Evolutionary conservation across 2,888 invertebrate species (phyloP).

Genomic region (Meloe dianella): DNA sequence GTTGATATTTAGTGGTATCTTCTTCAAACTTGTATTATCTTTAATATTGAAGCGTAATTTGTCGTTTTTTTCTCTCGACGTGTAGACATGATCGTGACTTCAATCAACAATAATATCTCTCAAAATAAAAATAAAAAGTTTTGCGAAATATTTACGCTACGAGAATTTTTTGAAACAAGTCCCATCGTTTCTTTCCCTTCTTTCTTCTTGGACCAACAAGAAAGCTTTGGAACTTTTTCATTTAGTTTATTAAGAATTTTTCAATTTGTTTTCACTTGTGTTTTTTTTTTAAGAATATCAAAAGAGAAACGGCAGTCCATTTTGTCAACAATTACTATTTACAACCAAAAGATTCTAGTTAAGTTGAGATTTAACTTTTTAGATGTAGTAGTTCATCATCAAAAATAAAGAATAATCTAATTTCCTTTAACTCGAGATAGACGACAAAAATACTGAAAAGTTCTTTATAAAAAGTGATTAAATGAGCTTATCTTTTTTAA

Average conservation of each 20-base stretch:
- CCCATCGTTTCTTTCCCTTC: not conserved
- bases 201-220: not conserved
- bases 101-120: not conserved
- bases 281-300: not conserved
- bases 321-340: not conserved
- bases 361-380: not conserved
- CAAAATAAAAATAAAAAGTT: not conserved
- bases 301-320: not conserved
- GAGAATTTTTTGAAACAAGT: not conserved
- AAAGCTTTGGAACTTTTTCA: conserved; percentile 7
- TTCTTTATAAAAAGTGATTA: conserved; percentile 3
- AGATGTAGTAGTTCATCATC: not conserved
- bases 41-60: not conserved
- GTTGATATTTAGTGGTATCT: not conserved
- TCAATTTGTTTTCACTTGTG: conserved; percentile 3
- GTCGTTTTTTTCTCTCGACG: not conserved
- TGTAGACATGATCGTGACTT: not conserved
- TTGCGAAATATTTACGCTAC: not conserved
- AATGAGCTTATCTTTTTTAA: conserved; percentile 5
- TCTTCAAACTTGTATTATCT: not conserved
- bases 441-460: not conserved
- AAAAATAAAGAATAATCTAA: not conserved
- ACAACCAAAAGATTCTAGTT: not conserved
- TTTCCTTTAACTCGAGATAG: not conserved
- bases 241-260: conserved; percentile 6